Base-by-base conservation (phyloP, 2,797 vertebrate genomes). In the Girardinus metallicus region DNA sequence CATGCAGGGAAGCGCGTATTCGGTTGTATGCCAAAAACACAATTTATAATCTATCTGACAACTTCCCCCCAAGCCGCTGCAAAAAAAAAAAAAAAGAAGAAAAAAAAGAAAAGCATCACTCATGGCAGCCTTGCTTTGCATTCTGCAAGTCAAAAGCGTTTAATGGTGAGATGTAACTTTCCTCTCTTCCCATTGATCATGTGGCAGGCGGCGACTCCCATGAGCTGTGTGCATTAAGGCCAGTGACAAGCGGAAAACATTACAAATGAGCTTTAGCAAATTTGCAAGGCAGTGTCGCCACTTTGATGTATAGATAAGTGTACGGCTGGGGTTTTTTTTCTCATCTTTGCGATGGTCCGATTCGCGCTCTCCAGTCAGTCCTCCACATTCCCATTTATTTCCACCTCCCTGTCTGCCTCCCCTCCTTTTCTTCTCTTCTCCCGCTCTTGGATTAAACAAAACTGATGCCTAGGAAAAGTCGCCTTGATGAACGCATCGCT, bases 91-190 rank as follows among this genome's bases (percentile, higher is more conserved):
- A 74, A 78, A 51, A 13, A 80, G n/a, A n/a, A n/a, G n/a, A n/a
- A n/a, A n/a, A n/a, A n/a, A n/a, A n/a, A n/a, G n/a, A 76, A 94
- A 74, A 78, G 75, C 86, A 93, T 95, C 95, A 84, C 91, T 96
- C 96, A 95, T 87, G 88, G 94, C 73, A 89, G 80, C 87, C 87
- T 83, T 75, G 77, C 82, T 91, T 86, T 95, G 77, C 90, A 93
- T 94, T 92, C 91, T 92, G 92, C 88, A 86, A 95, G 80, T 83
- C 81, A 80, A 86, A 93, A 93, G 85, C 94, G 83, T 89, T 95
- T 95, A 96, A 95, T 91, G 89, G 95, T 89, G 95, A 96, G 94
- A 95, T 92, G 90, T 90, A 91, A 90, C 84, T 87, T 73, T 89
- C 89, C 90, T 93, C 85, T 79, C 73, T 74, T 87, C 85, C 81